Evolutionary conservation across 2,888 invertebrate genomes (phyloP).

Genomic region (Sarcophaga variegata): DNA sequence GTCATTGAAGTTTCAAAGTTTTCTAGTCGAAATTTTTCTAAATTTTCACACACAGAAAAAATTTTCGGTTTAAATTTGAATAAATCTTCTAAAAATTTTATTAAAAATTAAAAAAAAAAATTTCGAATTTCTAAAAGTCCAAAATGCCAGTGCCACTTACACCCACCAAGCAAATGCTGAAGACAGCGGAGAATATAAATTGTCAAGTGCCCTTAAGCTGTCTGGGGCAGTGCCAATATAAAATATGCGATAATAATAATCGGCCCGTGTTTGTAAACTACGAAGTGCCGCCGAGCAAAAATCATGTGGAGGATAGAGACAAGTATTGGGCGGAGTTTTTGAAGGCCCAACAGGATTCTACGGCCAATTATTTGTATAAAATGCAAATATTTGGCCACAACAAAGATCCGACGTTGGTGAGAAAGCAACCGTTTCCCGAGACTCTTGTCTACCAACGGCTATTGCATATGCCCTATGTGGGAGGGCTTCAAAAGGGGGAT

Average conservation of each 20-base stretch:
- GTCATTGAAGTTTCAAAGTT: no score
- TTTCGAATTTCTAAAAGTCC: background rate
- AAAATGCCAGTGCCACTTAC: constrained; percentile 3
- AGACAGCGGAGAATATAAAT: background rate
- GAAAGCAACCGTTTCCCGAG: constrained; percentile 3
- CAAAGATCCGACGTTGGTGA: constrained; percentile 39
- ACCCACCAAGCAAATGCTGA: constrained; percentile 16
- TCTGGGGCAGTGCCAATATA: constrained; percentile 29
- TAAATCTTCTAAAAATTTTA: no score
- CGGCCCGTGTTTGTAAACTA: background rate
- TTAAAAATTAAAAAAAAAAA: background rate
- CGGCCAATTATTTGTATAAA: constrained; percentile 52
- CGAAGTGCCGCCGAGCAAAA: background rate
- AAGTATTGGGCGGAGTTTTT: constrained; percentile 50
- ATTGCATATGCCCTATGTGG: constrained; percentile 31
- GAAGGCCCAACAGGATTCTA: constrained; percentile 39
- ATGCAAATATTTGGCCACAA: constrained; percentile 22
- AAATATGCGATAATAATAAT: constrained; percentile 4
- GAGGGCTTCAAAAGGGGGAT: constrained; percentile 4
- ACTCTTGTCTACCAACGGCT: constrained; percentile 22
- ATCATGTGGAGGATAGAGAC: constrained; percentile 16
- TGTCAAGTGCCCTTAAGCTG: constrained; percentile 23
- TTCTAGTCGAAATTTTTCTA: no score
- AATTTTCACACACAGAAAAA: no score
- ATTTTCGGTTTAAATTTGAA: no score